Conservation (phyloP, 2,113 vertebrate species). For the Antechinus flavipes region DNA sequence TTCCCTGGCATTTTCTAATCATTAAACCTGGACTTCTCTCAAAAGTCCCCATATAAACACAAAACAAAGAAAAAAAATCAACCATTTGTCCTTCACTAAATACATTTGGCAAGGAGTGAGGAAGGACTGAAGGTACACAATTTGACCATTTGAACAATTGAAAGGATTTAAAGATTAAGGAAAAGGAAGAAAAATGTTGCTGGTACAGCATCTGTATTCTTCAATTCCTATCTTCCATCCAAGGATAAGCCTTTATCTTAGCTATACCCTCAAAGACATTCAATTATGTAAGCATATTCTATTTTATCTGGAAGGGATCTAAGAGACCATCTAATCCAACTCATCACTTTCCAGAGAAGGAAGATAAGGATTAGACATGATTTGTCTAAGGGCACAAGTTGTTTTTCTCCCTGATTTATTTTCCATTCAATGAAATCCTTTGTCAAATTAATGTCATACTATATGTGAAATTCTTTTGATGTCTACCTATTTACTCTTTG, state of each 20-base stretch:
- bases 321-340: not conserved
- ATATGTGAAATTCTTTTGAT: not conserved
- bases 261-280: not conserved
- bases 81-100: not conserved
- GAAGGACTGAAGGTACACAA: not conserved
- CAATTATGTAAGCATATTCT: not conserved
- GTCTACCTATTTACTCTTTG: not conserved
- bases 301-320: not conserved
- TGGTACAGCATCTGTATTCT: not conserved
- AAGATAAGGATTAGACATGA: not conserved
- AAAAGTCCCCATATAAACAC: not conserved
- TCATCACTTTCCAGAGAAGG: not conserved
- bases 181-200: not conserved
- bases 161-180: not conserved
- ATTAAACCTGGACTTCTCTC: not conserved
- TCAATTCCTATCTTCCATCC: not conserved
- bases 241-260: not conserved
- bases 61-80: not conserved
- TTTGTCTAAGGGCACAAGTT: not conserved
- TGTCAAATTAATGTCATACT: not conserved
- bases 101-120: not conserved
- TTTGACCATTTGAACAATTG: not conserved
- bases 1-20: constrained; percentile 29
- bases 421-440: not conserved
- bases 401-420: not conserved